These are phyloP conservation scores for Xenentodon cancila DNA, from an alignment of 2,797 vertebrate species.

Conservation along the genomic window DNA sequence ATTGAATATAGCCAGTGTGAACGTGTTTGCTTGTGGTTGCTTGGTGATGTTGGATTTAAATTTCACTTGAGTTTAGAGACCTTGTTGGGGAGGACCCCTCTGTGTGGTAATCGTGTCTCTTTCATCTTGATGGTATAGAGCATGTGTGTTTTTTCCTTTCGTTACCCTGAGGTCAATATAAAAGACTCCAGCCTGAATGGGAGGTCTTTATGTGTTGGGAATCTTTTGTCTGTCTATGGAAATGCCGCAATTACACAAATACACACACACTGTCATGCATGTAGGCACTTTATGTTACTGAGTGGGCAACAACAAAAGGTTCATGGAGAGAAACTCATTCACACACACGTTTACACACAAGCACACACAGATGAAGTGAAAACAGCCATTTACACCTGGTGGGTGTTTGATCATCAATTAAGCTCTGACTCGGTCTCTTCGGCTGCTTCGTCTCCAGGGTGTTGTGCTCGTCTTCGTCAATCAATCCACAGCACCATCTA, in stretches of 20 bases:
- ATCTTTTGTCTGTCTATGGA: constrained; percentile 54
- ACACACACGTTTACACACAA: constrained; percentile 23
- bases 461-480: constrained; percentile 51
- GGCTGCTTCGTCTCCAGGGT: constrained; percentile 59
- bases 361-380: constrained; percentile 40
- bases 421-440: constrained; percentile 57
- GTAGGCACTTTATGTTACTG: constrained; percentile 23
- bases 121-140: constrained; percentile 56
- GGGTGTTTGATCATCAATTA: constrained; percentile 83
- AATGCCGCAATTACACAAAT: constrained; percentile 27
- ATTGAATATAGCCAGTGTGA: too few relatives aligned
- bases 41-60: constrained; percentile 13
- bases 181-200: constrained; percentile 78
- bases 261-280: constrained; percentile 26
- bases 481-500: constrained; percentile 60
- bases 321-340: constrained; percentile 50
- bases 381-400: constrained; percentile 79
- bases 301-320: constrained; percentile 47
- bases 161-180: constrained; percentile 79
- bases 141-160: constrained; percentile 46
- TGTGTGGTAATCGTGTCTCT: constrained; percentile 26
- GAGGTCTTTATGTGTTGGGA: constrained; percentile 76
- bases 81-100: constrained; percentile 36
- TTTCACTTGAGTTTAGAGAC: constrained; percentile 46
- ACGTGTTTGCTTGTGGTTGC: too few relatives aligned